Base-by-base conservation (phyloP, 1,140 invertebrate species). In the Araneus ventricosus region DNA sequence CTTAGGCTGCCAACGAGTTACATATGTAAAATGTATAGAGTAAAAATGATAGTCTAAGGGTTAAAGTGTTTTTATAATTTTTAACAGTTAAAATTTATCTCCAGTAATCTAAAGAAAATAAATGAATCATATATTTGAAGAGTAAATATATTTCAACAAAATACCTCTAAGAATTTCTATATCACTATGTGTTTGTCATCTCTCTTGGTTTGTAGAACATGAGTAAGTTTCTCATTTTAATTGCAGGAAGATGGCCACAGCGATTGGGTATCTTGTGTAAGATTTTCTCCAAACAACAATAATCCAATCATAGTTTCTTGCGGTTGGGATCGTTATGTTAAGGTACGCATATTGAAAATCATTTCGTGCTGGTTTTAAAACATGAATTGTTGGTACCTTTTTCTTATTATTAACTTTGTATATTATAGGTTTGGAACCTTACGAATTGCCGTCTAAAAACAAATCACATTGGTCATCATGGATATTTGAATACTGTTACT, bases 291-390 rank as follows among this genome's bases (percentile, higher is more conserved):
- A 30, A 99, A 99, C 95, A 99, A 99, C 95, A 97, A 97, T 70
- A 99, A 99, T 95, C 99, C 99, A 45, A 99, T 99, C 94, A 99
- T 99, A 95, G 99, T 99, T 3, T 99, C 99, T 88, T 98, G 98
- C 96, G 99, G 99, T 94, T 99, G 99, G 99, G 99, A 99, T 96
- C 98, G 97, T 95, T 97, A 98, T 95, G 99, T 99, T 61, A 99
- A 99, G 97, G 98, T 97, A 95, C 93, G 94, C 93, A 39, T 75
- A 30, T 17, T 2, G 1, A 24, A 57, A 30, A 2, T 52, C 14
- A 14, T 0, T 10, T 27, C 37, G 4, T 20, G 5, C 10, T 3
- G 24, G 0, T 75, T 75, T 7, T 14, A 20, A 34, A 37, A 6
- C 37, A 4, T 37, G 4, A 22, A 34, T 37, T 37, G 17, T 3